Evolutionary conservation across 2,888 invertebrate genomes (phyloP).

Genomic region (Trisateles emortualis): DNA sequence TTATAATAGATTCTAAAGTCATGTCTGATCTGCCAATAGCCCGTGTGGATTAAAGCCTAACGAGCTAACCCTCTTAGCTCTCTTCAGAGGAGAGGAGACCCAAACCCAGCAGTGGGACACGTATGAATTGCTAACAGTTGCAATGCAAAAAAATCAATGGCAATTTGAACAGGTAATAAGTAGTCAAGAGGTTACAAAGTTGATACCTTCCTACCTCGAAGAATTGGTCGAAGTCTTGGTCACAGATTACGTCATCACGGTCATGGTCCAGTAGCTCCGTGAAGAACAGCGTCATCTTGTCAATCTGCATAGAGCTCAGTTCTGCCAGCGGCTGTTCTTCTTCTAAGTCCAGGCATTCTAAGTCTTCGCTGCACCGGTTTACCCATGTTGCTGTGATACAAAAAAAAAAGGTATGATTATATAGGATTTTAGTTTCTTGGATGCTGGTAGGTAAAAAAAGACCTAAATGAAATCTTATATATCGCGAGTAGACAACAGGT

Average conservation of each 20-base stretch:
- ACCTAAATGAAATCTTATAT: too few species aligned
- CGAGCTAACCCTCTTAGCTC: too few species aligned
- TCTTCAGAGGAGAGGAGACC: too few species aligned
- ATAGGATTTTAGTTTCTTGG: too few species aligned
- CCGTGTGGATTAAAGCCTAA: too few species aligned
- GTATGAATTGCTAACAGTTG: too few species aligned
- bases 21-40: too few species aligned
- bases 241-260: slow-evolving; percentile 90
- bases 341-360: slow-evolving; percentile 85
- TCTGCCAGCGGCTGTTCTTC: slow-evolving; percentile 81
- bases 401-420: too few species aligned
- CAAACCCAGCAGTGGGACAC: too few species aligned
- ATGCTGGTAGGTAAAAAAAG: too few species aligned
- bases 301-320: slow-evolving; percentile 88
- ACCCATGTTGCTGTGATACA: slow-evolving; percentile 90
- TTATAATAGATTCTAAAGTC: too few species aligned
- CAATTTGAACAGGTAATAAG: neutral
- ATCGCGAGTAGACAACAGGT: too few species aligned
- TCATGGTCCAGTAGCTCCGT: slow-evolving; percentile 90
- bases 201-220: slow-evolving; percentile 73
- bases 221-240: slow-evolving; percentile 90
- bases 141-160: neutral
- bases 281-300: slow-evolving; percentile 91
- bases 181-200: slow-evolving; percentile 15
- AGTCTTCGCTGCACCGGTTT: slow-evolving; percentile 90